These are phyloP conservation scores for Drosophila paracracens DNA, from an alignment of 2,888 invertebrate species.

Conservation along the genomic window DNA sequence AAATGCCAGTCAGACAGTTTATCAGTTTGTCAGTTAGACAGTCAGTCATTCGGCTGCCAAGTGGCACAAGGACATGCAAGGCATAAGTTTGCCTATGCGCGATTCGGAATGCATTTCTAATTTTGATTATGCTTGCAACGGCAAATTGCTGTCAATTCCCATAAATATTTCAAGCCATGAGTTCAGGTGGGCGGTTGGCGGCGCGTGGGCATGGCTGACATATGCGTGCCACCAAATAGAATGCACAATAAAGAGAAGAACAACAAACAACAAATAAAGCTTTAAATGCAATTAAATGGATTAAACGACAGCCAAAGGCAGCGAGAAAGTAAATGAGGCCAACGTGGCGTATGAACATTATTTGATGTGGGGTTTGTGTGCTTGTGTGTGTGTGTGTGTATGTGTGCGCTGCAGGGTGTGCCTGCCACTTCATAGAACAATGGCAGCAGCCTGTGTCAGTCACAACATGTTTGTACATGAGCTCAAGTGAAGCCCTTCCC, in stretches of 20 bases:
- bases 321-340: constrained; percentile 35
- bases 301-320: constrained; percentile 52
- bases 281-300: constrained; percentile 71
- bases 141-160: constrained; percentile 52
- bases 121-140: constrained; percentile 65
- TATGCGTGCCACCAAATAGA: constrained; percentile 40
- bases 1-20: constrained; percentile 46
- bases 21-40: constrained; percentile 24
- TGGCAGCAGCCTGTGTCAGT: constrained; percentile 54
- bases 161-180: constrained; percentile 49
- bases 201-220: constrained; percentile 1
- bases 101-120: constrained; percentile 71
- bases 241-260: constrained; percentile 17
- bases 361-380: not conserved
- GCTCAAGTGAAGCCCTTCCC: constrained; percentile 13
- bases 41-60: constrained; percentile 42
- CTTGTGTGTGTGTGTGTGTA: constrained; percentile 4
- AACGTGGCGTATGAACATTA: constrained; percentile 47
- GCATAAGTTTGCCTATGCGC: constrained; percentile 54
- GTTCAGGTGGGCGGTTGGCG: not conserved
- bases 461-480: constrained; percentile 53
- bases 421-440: constrained; percentile 53
- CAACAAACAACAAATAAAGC: constrained; percentile 7
- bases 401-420: constrained; percentile 28
- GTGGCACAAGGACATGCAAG: constrained; percentile 69